A percentile compares a stretch with the other conserved stretches of the same genome.
phyloP scores from a whole-genome alignment of 37 sponge, comb jelly and placozoan genomes.

The Bolinopsis microptera region DNA sequence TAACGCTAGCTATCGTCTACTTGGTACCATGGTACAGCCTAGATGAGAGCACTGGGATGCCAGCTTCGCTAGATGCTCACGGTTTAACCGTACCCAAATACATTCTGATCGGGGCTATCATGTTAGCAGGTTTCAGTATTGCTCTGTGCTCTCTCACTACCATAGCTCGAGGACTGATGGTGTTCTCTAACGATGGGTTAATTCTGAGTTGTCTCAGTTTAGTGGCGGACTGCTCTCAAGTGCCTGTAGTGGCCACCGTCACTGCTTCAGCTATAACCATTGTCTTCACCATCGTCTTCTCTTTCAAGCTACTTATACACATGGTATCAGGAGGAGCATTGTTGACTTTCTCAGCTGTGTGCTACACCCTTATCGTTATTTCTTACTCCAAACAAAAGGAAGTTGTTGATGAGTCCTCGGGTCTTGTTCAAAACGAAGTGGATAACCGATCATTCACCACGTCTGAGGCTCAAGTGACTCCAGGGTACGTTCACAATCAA shows the following conservation, averaged over 20 bases:
- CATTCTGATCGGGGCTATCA: background rate
- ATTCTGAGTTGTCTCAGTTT: background rate
- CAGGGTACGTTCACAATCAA: background rate
- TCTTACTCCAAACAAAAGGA: background rate
- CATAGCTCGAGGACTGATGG: background rate
- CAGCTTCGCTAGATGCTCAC: background rate
- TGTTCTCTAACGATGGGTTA: background rate
- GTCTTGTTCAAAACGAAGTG: background rate
- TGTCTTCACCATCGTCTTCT: background rate
- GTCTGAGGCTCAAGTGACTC: background rate
- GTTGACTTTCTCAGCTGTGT: background rate
- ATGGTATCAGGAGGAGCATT: background rate
- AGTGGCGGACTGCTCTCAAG: background rate
- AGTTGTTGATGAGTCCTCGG: background rate
- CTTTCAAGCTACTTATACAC: background rate
- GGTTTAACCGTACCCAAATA: background rate
- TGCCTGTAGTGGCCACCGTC: background rate
- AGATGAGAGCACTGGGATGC: background rate
- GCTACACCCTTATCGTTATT: background rate
- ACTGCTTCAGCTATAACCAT: background rate
- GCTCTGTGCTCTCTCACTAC: background rate
- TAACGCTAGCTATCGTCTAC: background rate
- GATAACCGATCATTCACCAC: background rate
- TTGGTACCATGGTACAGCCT: slow-evolving; percentile 3
- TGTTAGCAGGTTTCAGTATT: background rate